Percentiles rank a stretch among this genome's conserved stretches.
Conservation (phyloP, 1,140 invertebrate species). For the Chionoecetes opilio region DNA sequence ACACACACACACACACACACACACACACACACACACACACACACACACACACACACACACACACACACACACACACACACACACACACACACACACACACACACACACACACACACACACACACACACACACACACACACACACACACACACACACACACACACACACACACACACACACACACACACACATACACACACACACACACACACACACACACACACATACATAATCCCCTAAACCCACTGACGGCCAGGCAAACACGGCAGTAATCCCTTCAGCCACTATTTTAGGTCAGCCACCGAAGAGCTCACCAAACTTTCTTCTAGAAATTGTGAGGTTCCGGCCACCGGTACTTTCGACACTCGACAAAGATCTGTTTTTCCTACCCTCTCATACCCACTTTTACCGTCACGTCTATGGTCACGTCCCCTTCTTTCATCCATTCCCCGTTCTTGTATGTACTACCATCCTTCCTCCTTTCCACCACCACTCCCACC, state of each 20-base stretch:
- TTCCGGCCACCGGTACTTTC: neutral
- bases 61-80: no score
- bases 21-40: no score
- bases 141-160: no score
- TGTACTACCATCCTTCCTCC: no score
- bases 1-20: no score
- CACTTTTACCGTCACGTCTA: neutral
- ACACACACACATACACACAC: neutral
- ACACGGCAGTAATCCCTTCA: neutral
- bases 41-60: no score
- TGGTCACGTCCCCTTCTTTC: neutral
- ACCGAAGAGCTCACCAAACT: neutral
- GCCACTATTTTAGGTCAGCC: conserved; percentile 2
- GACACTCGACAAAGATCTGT: neutral
- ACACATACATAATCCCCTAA: neutral
- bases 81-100: no score
- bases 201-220: neutral
- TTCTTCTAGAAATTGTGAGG: neutral
- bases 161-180: neutral
- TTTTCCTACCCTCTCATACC: neutral
- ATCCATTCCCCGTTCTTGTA: neutral
- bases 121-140: no score
- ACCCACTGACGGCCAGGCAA: neutral
- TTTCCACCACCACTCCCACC: no score
- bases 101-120: no score